Base-by-base conservation (phyloP, 2,888 invertebrate genomes). In the Epicampocera succincta region DNA sequence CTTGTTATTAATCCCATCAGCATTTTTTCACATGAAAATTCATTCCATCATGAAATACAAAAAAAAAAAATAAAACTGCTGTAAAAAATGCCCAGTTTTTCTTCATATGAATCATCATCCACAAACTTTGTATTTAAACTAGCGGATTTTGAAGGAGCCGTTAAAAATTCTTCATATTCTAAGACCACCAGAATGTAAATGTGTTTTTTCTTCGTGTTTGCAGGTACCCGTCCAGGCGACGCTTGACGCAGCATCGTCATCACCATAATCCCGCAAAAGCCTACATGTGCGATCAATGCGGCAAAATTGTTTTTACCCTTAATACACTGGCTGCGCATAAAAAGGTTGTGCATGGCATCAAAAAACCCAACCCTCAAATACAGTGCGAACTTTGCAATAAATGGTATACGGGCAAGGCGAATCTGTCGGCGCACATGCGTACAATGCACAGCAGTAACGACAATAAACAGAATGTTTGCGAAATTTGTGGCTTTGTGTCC, bases 401-500 rank as follows among this genome's bases (percentile, higher is more conserved):
- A 11, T 82, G 76, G 76, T 81, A 81, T 29, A 66, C 56, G 25
- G 69, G 66, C 3, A 52, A 29, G 1, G 50, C 42, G 3, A 77
- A 52, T 42, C 33, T 82, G 15, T 54, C 48, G 44, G 21, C 38
- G 5, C 82, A 82, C 38, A 42, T 82, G n/a, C 65, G 78, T 5
- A 82, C 78, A 66, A 75, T 82, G 33, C 82, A 82, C 33, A 66
- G 48, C n/a, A 60, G 46, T 5, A 44, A 81, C 48, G 44, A 60
- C 3, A 54, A 78, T 17, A 60, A 66, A 13, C 68, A 48, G 11
- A 74, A 82, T 54, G 68, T 69, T 44, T 82, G 82, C 66, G 78
- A 82, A 54, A 75, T 82, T 48, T 82, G 82, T 54, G 82, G 78
- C 29, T 82, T 82, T 66, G 74, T 82, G n/a, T 82, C 82, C 19